A percentile compares a stretch with the other conserved stretches of the same genome.
phyloP scores from a whole-genome alignment of 1,140 invertebrate genomes.

The Conus ventricosus region DNA sequence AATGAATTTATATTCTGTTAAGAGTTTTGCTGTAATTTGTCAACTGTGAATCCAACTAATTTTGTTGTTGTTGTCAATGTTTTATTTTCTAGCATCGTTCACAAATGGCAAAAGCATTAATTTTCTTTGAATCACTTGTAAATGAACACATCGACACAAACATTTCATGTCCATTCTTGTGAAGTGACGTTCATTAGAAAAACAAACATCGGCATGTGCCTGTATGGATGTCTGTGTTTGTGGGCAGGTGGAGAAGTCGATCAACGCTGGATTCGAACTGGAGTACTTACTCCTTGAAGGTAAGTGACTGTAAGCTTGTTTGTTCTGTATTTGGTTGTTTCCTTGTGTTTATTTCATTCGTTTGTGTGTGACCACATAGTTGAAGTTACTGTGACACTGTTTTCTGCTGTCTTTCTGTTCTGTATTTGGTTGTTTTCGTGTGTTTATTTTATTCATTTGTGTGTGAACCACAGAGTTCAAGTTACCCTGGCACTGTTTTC shows the following conservation, averaged over 20 bases:
- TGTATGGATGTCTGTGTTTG: background rate
- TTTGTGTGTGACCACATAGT: background rate
- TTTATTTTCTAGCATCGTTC: too few relatives aligned
- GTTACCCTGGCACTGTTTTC: background rate
- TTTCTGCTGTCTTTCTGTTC: background rate
- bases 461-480: background rate
- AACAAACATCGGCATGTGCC: background rate
- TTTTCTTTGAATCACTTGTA: too few relatives aligned
- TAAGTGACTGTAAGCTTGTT: constrained; percentile 39
- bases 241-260: constrained; percentile 43
- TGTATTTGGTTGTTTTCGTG: background rate
- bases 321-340: background rate
- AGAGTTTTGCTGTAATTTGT: too few relatives aligned
- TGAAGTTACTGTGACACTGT: too few relatives aligned
- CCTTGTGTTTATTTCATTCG: background rate
- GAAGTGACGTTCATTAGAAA: too few relatives aligned
- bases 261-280: constrained; percentile 90
- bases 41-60: too few relatives aligned
- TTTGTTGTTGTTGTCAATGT: too few relatives aligned
- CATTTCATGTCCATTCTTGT: too few relatives aligned
- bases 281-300: constrained; percentile 94
- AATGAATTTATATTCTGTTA: too few relatives aligned
- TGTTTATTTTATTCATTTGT: background rate
- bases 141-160: too few relatives aligned
- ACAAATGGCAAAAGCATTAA: too few relatives aligned